Conservation (phyloP, 2,888 invertebrate genomes). For the Willowsia nigromaculata region DNA sequence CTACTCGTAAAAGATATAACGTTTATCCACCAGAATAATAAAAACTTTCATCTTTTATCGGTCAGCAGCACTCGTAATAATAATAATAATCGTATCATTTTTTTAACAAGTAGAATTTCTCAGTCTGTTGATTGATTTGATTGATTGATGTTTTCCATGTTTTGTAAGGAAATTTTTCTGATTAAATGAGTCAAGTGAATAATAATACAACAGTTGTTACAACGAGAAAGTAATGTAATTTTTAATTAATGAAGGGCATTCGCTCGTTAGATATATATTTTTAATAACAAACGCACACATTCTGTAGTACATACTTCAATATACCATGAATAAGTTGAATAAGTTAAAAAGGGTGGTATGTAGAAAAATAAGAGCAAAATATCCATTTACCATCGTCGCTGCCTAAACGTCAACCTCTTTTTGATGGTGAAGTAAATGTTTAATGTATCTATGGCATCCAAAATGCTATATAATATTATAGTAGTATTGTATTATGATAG, state of each 20-base stretch:
- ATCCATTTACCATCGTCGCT: background rate
- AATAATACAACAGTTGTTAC: background rate
- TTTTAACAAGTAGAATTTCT: slow-evolving; percentile 31
- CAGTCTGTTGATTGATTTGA: slow-evolving; percentile 74
- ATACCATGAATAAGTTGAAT: background rate
- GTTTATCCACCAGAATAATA: background rate
- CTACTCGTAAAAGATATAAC: background rate
- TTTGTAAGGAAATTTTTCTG: background rate
- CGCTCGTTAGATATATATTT: background rate
- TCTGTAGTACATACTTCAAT: background rate
- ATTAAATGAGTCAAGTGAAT: slow-evolving; percentile 3
- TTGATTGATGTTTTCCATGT: slow-evolving; percentile 45
- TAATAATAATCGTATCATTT: slow-evolving; percentile 25
- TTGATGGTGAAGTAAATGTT: background rate
- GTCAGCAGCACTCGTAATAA: slow-evolving; percentile 24
- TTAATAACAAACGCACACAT: background rate
- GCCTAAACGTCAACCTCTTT: background rate
- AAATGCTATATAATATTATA: too few relatives aligned
- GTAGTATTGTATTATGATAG: background rate
- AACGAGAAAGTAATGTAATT: background rate
- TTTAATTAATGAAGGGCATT: background rate
- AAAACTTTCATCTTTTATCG: background rate
- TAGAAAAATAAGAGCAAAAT: slow-evolving; percentile 50
- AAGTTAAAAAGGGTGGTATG: slow-evolving; percentile 26
- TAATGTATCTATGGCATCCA: background rate